Base-by-base conservation (phyloP, 2,113 vertebrate species). In the human (Homo sapiens) region DNA sequence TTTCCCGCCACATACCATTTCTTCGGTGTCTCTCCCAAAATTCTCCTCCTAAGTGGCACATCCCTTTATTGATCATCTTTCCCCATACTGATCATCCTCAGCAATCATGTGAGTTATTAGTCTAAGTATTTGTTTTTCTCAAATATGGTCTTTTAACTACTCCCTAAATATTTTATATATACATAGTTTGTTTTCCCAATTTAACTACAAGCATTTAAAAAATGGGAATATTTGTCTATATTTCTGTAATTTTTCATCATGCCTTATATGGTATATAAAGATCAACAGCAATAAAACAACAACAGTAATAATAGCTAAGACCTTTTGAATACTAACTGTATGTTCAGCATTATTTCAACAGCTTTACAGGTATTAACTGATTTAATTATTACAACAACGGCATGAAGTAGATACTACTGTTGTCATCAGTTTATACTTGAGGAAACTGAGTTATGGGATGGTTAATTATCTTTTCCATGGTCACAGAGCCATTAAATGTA, bases 171-270 rank as follows among this genome's bases (percentile, higher is more conserved):
- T 79, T 92, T 86, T 43, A 52, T 27, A 4, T 27, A 35, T 57
- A 8, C 4, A 35, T 48, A 13, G 9, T 48, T 89, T 75, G 11
- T 57, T 90, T 81, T 11, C 10, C 25, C 40, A 59, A 70, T 66
- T 84, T 66, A 93, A 59, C 38, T 40, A 27, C 32, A 89, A 76
- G 52, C 11, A 57, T 52, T 73, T 78, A 73, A 22, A 73, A 48
- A 78, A 30, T 88, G 35, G 13, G 27, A 86, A 50, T 43, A 75
- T 86, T 73, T 68, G 40, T 66, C n/a, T 30, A n/a, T 61, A 78
- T 78, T 92, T 95, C 85, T 92, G 22, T 91, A 70, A 91, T 68
- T 89, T 91, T 80, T 83, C 3, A 73, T 27, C 23, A 40, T 76
- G 43, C 38, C 18, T 94, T 68, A 45, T n/a, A 14, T 55, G 72